A percentile compares a stretch with the other conserved stretches of the same genome.
phyloP scores from a whole-genome alignment of 2,113 vertebrate genomes.

The Cyanoderma ruficeps region DNA sequence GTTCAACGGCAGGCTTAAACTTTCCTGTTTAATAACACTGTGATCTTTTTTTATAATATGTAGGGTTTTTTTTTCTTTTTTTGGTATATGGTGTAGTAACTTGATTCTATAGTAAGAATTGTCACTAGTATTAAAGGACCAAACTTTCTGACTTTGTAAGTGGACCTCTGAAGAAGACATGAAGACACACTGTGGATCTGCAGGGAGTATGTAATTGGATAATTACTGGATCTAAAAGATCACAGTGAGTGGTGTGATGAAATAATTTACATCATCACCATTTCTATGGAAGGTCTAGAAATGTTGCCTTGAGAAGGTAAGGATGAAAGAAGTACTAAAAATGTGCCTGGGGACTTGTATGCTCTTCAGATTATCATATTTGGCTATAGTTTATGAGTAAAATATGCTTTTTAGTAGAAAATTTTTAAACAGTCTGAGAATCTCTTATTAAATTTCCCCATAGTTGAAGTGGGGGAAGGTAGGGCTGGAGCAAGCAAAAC shows the following conservation, averaged over 20 bases:
- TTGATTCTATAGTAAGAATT: background rate
- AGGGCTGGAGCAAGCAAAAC: background rate
- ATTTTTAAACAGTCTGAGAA: background rate
- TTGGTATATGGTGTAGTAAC: background rate
- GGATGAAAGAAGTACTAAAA: slow-evolving; percentile 35
- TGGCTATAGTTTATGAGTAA: background rate
- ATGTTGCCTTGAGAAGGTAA: slow-evolving; percentile 30
- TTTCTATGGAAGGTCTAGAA: slow-evolving; percentile 43
- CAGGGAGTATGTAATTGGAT: background rate
- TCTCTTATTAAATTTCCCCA: background rate
- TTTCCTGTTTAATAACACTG: background rate
- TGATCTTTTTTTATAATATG: background rate
- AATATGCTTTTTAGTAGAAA: background rate
- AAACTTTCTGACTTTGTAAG: background rate
- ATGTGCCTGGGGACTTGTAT: background rate
- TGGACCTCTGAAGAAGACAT: background rate
- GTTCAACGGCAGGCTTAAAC: background rate
- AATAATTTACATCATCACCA: slow-evolving; percentile 42
- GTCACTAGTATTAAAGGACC: background rate
- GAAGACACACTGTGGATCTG: background rate
- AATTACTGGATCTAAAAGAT: slow-evolving; percentile 37
- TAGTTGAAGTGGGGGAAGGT: background rate
- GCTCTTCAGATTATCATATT: background rate
- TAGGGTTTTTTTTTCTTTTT: background rate
- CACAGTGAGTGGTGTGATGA: slow-evolving; percentile 26